Percentiles rank a stretch among this genome's conserved stretches.
Evolutionary conservation across 2,888 invertebrate species (phyloP).

Genomic region (Electrophaes corylata): DNA sequence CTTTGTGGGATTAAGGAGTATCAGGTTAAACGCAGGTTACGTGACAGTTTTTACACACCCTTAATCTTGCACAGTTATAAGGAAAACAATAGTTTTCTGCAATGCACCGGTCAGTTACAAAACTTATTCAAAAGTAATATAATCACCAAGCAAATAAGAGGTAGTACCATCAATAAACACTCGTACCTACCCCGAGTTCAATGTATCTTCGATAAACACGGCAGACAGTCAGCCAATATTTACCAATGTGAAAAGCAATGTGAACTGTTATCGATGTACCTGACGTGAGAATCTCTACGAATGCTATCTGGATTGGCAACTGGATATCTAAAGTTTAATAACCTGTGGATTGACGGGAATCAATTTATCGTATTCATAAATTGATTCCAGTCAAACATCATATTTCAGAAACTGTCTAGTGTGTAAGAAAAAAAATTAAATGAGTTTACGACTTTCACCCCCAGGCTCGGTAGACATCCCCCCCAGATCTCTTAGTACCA

Average conservation of each 20-base stretch:
- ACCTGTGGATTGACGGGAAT: slow-evolving; percentile 37
- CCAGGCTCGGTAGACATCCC: too few species aligned
- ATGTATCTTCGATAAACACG: slow-evolving; percentile 48
- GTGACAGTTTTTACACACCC: slow-evolving; percentile 79
- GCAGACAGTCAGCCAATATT: slow-evolving; percentile 55
- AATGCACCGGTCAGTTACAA: background rate
- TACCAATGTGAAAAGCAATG: slow-evolving; percentile 49
- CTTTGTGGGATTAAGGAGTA: slow-evolving; percentile 68
- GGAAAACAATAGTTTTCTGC: background rate
- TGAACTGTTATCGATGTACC: slow-evolving; percentile 56
- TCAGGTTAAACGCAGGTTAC: slow-evolving; percentile 78
- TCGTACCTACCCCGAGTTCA: slow-evolving; percentile 44
- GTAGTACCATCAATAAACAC: slow-evolving; percentile 36
- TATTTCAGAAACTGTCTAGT: too few species aligned
- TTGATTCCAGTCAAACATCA: too few species aligned
- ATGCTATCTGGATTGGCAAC: slow-evolving; percentile 44
- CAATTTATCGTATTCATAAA: background rate
- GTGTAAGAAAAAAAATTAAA: too few species aligned
- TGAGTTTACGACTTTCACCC: too few species aligned
- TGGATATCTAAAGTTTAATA: slow-evolving; percentile 46
- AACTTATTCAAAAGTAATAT: slow-evolving; percentile 24
- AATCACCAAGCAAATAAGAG: slow-evolving; percentile 32
- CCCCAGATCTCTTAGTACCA: too few species aligned
- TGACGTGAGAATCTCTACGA: slow-evolving; percentile 55
- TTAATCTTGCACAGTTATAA: slow-evolving; percentile 59